Evolutionary conservation across 1,140 invertebrate species (phyloP), one percentile per base, ranked within the genome.

Genomic region (Drosophila kepulauana): DNA sequence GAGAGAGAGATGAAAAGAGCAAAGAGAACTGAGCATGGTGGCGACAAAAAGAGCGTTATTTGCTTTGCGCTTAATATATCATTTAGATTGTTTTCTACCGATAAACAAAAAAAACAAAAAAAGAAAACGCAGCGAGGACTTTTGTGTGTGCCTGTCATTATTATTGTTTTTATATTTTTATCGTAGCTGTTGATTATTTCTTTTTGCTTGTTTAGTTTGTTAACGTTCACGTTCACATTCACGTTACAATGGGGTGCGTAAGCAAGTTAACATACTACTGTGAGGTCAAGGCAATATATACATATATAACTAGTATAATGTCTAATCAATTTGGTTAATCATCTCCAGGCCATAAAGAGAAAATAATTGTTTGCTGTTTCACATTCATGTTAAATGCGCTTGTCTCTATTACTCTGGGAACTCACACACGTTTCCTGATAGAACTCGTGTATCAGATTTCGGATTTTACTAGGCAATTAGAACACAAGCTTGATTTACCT

Each of bases 21-120:
- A 16, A 11, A 28, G 5, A 30, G 35, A 66, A 30, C 15, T 4
- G 56, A 56, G 49, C 68, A 68, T 57, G 73, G 78, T 86, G 79
- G 81, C 85, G 85, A 89, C 77, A 88, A 84, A 88, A 82, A 80
- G 85, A 90, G 81, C 86, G 81, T 88, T 82, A 88, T 90, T 92
- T 92, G 91, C 88, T 91, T 91, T 92, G 91, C 91, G 85, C 91
- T 91, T 92, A 92, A 92, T 92, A 92, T 91, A 89, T 92, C 91
- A 92, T 92, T 92, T 92, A 92, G 91, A 92, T 92, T 80, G 79
- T 91, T 92, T 82, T 79, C 78, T 61, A 7, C 13, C 67, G 91
- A 92, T 92, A 92, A 88, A 62, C 6, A 10, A 38, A 88, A 62
- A 8, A 35, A 88, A n/a, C n/a, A n/a, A n/a, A n/a, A 62, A 25